These are phyloP conservation scores for Muricea muricata DNA, from an alignment of 92 coral and sea anemone species.

Conservation along the genomic window DNA sequence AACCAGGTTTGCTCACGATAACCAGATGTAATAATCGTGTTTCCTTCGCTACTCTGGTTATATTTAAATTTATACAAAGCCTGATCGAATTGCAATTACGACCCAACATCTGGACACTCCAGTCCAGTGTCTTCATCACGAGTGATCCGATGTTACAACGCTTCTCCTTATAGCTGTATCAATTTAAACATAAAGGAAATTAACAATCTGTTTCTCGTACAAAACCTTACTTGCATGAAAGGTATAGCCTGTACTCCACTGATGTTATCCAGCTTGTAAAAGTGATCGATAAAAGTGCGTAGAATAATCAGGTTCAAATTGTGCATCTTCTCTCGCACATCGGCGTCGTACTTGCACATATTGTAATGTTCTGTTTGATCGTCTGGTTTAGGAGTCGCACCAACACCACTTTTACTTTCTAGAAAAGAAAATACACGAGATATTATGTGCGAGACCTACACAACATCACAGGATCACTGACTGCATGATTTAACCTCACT, in stretches of 20 bases:
- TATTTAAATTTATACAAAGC: too few relatives aligned
- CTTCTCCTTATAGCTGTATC: too few relatives aligned
- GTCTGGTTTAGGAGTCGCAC: conserved; percentile 70
- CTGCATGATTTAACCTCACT: background rate
- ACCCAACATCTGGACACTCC: too few relatives aligned
- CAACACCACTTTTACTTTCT: conserved; percentile 56
- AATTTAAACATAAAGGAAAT: too few relatives aligned
- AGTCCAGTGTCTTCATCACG: too few relatives aligned
- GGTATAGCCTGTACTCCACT: conserved; percentile 98
- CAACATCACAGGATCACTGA: background rate
- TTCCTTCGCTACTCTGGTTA: too few relatives aligned
- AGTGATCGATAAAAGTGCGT: conserved; percentile 77
- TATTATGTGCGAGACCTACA: too few relatives aligned
- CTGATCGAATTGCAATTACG: too few relatives aligned
- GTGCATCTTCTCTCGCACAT: conserved; percentile 81
- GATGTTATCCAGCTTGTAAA: conserved; percentile 78
- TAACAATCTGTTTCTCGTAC: background rate
- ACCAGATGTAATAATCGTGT: too few relatives aligned
- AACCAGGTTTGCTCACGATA: too few relatives aligned
- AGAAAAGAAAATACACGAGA: background rate
- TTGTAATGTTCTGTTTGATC: conserved; percentile 74
- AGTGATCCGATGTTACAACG: too few relatives aligned
- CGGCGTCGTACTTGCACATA: conserved; percentile 56
- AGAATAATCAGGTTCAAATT: conserved; percentile 78
- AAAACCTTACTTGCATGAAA: conserved; percentile 84